These are phyloP conservation scores for Salvelinus sp. DNA, from an alignment of 2,113 vertebrate species.

Conservation along the genomic window DNA sequence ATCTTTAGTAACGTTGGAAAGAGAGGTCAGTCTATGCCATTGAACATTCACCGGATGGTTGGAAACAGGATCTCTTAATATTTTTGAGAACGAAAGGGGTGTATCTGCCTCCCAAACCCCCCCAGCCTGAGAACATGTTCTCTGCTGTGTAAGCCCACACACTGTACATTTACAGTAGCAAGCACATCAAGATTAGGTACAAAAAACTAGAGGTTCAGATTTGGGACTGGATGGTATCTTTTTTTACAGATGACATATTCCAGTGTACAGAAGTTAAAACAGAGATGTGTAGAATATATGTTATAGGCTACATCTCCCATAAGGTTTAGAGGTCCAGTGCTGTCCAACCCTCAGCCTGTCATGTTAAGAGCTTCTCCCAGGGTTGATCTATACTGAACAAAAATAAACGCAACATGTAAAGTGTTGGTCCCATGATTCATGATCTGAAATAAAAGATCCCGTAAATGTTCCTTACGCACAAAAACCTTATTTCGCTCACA, in stretches of 20 bases:
- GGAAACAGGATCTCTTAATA: constrained; percentile 33
- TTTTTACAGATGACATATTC: background rate
- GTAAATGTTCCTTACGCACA: too few species aligned
- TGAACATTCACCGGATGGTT: constrained; percentile 12
- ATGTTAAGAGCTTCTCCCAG: background rate
- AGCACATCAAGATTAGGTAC: too few species aligned
- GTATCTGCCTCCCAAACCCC: background rate
- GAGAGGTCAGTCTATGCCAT: background rate
- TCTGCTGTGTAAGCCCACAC: constrained; percentile 11
- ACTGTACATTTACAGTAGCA: background rate
- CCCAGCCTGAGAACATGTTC: constrained; percentile 22
- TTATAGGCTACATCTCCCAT: too few species aligned
- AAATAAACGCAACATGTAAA: too few species aligned
- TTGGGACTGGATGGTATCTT: background rate
- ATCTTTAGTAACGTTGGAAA: background rate
- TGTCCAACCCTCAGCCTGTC: background rate
- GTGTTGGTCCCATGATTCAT: too few species aligned
- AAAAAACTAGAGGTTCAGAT: background rate
- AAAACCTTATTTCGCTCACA: too few species aligned
- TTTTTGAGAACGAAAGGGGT: constrained; percentile 32
- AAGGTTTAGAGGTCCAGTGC: background rate
- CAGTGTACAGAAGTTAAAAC: too few species aligned
- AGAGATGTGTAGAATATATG: background rate
- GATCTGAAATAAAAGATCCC: too few species aligned
- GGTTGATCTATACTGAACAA: background rate